A percentile compares a stretch with the other conserved stretches of the same genome.
These are phyloP conservation scores for Hydroisotoma schaefferi DNA, from an alignment of 2,888 invertebrate species.

Conservation along the genomic window DNA sequence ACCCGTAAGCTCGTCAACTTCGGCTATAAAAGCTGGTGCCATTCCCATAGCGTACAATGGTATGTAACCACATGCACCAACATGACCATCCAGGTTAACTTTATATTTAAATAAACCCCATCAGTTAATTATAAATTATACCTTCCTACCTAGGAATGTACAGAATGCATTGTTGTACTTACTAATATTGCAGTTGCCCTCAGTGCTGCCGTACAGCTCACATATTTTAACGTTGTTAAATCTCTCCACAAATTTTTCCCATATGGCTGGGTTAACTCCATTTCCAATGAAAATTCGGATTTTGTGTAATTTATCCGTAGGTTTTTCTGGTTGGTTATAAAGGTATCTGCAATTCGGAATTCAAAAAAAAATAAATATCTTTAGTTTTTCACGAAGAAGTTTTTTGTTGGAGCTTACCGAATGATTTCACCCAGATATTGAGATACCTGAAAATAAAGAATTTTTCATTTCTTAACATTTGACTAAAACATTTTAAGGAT, in stretches of 20 bases:
- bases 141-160: not conserved
- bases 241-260: slow-evolving; percentile 81
- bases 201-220: slow-evolving; percentile 96
- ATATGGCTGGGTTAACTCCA: slow-evolving; percentile 89
- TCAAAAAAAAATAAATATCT: not conserved
- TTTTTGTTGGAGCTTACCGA: slow-evolving; percentile 52
- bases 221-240: slow-evolving; percentile 79
- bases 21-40: slow-evolving; percentile 91
- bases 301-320: slow-evolving; percentile 68
- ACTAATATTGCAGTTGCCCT: slow-evolving; percentile 82
- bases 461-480: too few species aligned
- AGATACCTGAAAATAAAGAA: slow-evolving; percentile 46
- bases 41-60: slow-evolving; percentile 80
- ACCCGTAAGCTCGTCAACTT: slow-evolving; percentile 79
- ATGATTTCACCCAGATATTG: slow-evolving; percentile 87
- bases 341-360: slow-evolving; percentile 58
- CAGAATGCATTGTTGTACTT: slow-evolving; percentile 8
- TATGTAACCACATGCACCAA: slow-evolving; percentile 92
- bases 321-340: slow-evolving; percentile 67
- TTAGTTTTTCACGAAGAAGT: not conserved
- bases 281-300: slow-evolving; percentile 76
- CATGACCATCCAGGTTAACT: slow-evolving; percentile 89
- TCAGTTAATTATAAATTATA: not conserved
- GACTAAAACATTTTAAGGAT: too few species aligned
- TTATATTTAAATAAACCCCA: too few species aligned